A percentile compares a stretch with the other conserved stretches of the same genome.
phyloP scores from a whole-genome alignment of 2,113 vertebrate species.

The Platichthys stellatus region DNA sequence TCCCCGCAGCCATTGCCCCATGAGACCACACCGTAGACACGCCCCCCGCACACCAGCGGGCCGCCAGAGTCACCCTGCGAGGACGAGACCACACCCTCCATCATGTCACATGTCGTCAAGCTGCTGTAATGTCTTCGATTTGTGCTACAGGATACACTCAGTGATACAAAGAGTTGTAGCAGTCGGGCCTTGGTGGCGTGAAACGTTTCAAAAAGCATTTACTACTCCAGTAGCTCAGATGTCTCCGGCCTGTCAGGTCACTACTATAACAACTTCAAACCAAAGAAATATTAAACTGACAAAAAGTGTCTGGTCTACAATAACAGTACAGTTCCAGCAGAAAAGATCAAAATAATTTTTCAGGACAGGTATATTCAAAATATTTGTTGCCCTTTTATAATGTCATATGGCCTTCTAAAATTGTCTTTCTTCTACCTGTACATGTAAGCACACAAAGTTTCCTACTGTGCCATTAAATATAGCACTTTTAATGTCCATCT shows the following conservation, averaged over 20 bases:
- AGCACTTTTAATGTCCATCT: slow-evolving; percentile 48
- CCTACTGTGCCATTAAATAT: slow-evolving; percentile 46
- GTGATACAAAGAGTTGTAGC: slow-evolving; percentile 3
- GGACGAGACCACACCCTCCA: slow-evolving; percentile 10
- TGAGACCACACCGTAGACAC: slow-evolving; percentile 81
- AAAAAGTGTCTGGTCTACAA: too few species aligned
- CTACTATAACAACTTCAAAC: too few species aligned
- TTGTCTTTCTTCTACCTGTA: not conserved
- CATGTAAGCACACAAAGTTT: not conserved
- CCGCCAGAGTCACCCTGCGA: slow-evolving; percentile 83
- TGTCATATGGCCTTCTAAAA: too few species aligned
- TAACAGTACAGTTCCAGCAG: too few species aligned
- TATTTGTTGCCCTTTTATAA: too few species aligned
- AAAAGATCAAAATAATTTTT: too few species aligned
- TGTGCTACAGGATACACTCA: slow-evolving; percentile 3
- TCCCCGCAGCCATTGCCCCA: slow-evolving; percentile 83
- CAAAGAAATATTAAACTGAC: too few species aligned
- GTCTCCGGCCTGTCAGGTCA: not conserved
- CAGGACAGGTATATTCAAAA: too few species aligned
- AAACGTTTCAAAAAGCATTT: not conserved
- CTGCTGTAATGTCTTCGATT: slow-evolving; percentile 1
- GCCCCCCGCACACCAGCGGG: slow-evolving; percentile 79
- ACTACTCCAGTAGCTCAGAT: not conserved
- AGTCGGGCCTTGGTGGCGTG: not conserved
- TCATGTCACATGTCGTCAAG: slow-evolving; percentile 10